Conservation (phyloP, 2,797 vertebrate genomes). For the Yasuhikotakia modesta region DNA sequence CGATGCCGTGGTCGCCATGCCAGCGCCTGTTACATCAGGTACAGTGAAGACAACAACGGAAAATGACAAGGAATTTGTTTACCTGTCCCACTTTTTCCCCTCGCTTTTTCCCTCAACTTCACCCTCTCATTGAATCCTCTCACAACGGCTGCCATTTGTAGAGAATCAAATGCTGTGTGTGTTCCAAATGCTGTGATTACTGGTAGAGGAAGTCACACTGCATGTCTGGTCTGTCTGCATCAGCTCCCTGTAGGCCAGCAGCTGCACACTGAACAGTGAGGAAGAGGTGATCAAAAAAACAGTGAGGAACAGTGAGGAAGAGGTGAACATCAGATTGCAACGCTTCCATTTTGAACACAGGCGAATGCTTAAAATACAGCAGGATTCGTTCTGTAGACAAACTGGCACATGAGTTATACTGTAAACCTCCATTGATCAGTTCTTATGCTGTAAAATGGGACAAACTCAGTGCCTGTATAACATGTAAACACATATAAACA, state of each 20-base stretch:
- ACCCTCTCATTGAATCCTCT: slow-evolving; percentile 26
- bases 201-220: slow-evolving; percentile 64
- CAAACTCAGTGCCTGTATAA: slow-evolving; percentile 4
- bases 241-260: slow-evolving; percentile 67
- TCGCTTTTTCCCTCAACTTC: slow-evolving; percentile 52
- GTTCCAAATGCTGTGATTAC: slow-evolving; percentile 61
- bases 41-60: slow-evolving; percentile 83
- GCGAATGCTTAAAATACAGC: slow-evolving; percentile 72
- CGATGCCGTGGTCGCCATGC: slow-evolving; percentile 78
- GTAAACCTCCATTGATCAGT: slow-evolving; percentile 17
- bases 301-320: no score
- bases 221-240: slow-evolving; percentile 65
- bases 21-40: slow-evolving; percentile 82
- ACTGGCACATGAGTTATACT: slow-evolving; percentile 44
- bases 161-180: not conserved
- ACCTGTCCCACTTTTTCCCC: slow-evolving; percentile 77
- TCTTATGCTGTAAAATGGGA: slow-evolving; percentile 23
- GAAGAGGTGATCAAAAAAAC: no score
- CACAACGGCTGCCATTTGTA: no score
- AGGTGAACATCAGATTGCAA: slow-evolving; percentile 61
- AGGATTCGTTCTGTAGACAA: slow-evolving; percentile 67
- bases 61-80: slow-evolving; percentile 85
- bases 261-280: slow-evolving; percentile 68
- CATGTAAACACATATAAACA: slow-evolving; percentile 30
- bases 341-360: slow-evolving; percentile 52